These are phyloP conservation scores for Gasterosteus aculeatus DNA, from an alignment of 2,113 vertebrate genomes.

Conservation along the genomic window DNA sequence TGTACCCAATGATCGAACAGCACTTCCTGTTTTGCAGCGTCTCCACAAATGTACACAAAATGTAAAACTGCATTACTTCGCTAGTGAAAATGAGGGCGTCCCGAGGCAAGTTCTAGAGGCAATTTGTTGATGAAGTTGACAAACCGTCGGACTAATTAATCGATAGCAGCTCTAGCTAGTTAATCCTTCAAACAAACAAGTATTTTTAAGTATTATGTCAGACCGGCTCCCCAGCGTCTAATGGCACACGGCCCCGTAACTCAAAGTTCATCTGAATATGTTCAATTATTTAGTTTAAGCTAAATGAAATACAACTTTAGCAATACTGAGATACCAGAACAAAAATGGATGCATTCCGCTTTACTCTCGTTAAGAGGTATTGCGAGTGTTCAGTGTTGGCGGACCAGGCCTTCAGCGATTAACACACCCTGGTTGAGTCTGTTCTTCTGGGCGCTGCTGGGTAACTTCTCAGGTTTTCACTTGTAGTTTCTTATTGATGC, in stretches of 20 bases:
- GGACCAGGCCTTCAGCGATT: constrained; percentile 27
- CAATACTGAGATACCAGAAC: background rate
- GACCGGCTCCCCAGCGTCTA: background rate
- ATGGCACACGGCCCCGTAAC: background rate
- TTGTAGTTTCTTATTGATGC: constrained; percentile 47
- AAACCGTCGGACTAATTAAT: background rate
- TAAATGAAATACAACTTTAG: constrained; percentile 15
- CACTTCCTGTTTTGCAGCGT: background rate
- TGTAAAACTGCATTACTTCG: background rate
- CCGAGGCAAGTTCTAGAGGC: background rate
- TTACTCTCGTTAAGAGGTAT: background rate
- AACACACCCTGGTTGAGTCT: constrained; percentile 9
- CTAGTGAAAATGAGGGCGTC: background rate
- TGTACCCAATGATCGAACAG: background rate
- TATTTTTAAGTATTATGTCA: background rate
- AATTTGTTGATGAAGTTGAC: background rate
- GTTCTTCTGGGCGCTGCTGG: constrained; percentile 10
- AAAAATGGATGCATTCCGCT: background rate
- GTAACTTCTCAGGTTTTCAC: constrained; percentile 76
- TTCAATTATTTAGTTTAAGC: constrained; percentile 1
- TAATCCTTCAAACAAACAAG: background rate
- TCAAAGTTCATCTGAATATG: background rate
- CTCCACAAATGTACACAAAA: background rate
- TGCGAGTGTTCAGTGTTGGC: background rate
- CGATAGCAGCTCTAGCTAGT: background rate